These are phyloP conservation scores for Limnodromus scolopaceus DNA, from an alignment of 2,797 vertebrate genomes.

Conservation along the genomic window DNA sequence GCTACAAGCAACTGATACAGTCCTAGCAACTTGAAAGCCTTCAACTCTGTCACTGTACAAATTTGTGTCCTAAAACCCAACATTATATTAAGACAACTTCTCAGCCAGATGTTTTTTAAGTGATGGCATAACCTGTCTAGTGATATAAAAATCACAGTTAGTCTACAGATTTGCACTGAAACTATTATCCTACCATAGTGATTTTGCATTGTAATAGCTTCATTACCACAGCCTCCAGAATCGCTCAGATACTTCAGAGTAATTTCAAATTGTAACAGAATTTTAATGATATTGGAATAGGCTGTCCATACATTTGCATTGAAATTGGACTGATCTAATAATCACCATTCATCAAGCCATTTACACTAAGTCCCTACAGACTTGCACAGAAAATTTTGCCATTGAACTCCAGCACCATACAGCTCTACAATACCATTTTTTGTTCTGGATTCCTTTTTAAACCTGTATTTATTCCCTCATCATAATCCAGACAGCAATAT, in stretches of 20 bases:
- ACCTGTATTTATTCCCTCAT: not conserved
- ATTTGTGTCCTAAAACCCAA: not conserved
- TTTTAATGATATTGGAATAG: not conserved
- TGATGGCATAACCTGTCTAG: not conserved
- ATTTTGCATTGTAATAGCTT: constrained; percentile 36
- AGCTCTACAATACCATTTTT: not conserved
- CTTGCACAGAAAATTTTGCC: not conserved
- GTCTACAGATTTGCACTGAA: constrained; percentile 11
- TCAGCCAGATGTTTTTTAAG: not conserved
- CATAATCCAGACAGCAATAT: not conserved
- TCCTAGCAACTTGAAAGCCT: not conserved
- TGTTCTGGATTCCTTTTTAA: not conserved
- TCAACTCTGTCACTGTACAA: not conserved
- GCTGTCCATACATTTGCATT: not conserved
- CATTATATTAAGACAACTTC: not conserved
- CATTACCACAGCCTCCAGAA: constrained; percentile 21
- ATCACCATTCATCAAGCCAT: not conserved
- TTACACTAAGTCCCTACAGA: not conserved
- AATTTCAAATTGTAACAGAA: constrained; percentile 6
- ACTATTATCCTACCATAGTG: not conserved
- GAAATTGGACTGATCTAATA: not conserved
- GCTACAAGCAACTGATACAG: not conserved
- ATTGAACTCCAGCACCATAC: not conserved
- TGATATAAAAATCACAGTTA: not conserved
- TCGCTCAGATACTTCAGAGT: not conserved